Evolutionary conservation across 1,140 invertebrate species (phyloP), one percentile per base, ranked within the genome.

Genomic region (Dryas iulia): DNA sequence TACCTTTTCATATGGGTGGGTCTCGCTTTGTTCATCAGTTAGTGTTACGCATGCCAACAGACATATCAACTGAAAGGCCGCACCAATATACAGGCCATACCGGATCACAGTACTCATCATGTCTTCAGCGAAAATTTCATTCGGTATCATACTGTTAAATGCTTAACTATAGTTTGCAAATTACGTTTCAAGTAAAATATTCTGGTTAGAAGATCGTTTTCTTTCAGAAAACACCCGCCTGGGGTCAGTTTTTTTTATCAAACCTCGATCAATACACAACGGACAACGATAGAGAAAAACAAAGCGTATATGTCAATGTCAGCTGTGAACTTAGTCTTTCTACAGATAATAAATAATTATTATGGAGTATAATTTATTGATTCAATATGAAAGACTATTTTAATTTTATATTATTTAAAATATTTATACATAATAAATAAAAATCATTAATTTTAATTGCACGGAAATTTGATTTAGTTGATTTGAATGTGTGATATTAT

Each of bases 11-110:
- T 89, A 88, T 0, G 82, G 82, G 76, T 86, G 79, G 0, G 79
- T 73, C 60, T 90, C 89, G 53, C 83, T 86, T 64, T 86, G 84
- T 65, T 90, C 87, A 30, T 91, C 89, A 30, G 82, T 86, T 4
- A 95, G 83, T 62, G 94, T 93, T 65, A 95, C 93, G 61, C 95
- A 95, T 25, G 95, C 95, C 63, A 94, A 89, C 61, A 96, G 92
- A 79, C 95, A 95, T 2, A 94, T 79, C 18, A 95, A 72, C 82
- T 95, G 95, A 77, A 96, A 95, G 2, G 95, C 91, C 10, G 95
- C 95, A n/a, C 95, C 94, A 53, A 95, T 84, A 79, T 95, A 95
- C 4, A 96, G 79, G 4, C 95, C 94, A 82, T 94, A 95, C 47
- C 94, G 90, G 4, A 95, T 92, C 69, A 95, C 87, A 25, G 93